Conservation (phyloP, 2,797 vertebrate genomes). For the Rhinichthys osculus region DNA sequence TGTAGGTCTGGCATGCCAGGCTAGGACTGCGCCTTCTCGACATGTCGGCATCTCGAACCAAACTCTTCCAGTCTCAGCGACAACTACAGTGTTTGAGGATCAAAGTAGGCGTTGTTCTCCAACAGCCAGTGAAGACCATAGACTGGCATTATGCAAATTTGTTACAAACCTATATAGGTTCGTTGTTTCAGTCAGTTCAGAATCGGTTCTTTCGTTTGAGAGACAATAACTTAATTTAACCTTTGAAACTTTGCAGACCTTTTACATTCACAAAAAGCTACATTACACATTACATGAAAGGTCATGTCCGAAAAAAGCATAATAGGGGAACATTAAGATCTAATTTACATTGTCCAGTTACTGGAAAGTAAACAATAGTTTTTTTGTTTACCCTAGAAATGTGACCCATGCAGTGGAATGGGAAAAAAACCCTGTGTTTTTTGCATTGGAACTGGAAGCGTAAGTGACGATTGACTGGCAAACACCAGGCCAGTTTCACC, state of each 20-base stretch:
- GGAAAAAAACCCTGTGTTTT: conserved; percentile 73
- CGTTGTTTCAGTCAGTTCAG: neutral
- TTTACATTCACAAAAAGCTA: neutral
- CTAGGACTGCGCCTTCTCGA: too few relatives aligned
- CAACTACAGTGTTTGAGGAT: too few relatives aligned
- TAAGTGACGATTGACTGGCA: conserved; percentile 63
- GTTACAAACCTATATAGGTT: neutral
- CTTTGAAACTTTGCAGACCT: neutral
- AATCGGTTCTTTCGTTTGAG: neutral
- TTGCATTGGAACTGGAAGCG: conserved; percentile 77
- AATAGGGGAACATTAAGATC: too few relatives aligned
- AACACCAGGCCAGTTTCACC: neutral
- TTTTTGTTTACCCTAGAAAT: conserved; percentile 66
- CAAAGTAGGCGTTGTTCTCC: too few relatives aligned
- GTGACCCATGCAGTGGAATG: conserved; percentile 76
- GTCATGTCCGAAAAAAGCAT: neutral
- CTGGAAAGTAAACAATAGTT: neutral
- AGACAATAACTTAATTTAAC: neutral
- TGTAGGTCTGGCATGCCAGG: too few relatives aligned
- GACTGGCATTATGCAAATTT: neutral
- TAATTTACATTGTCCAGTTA: neutral
- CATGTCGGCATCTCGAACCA: too few relatives aligned
- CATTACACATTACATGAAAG: neutral
- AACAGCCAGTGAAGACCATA: too few relatives aligned
- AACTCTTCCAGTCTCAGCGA: too few relatives aligned